Evolutionary conservation across 2,113 vertebrate genomes (phyloP), one percentile per base, ranked within the genome.

Genomic region (Mungos mungo): DNA sequence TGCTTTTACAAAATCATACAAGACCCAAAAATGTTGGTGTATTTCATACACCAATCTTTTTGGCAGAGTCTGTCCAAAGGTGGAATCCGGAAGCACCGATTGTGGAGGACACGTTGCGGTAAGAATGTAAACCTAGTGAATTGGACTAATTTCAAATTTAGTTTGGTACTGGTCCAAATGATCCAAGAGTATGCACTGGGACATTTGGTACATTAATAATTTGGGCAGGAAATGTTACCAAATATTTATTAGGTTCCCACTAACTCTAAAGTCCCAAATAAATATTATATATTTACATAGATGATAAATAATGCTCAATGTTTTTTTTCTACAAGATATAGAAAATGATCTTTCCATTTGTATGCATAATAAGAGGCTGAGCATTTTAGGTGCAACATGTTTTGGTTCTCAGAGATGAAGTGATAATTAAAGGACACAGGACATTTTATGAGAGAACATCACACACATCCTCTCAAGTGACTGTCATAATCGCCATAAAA

Each of bases 101-200:
- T 5, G 11, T 15, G 6, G 21, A 77, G n/a, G 63, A 10, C 82
- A 5, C 13, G 35, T 86, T 88, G 18, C 7, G 25, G 1, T n/a
- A 88, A 74, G 33, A 85, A 72, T 10, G 13, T n/a, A 13, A 52
- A 85, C 8, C 81, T 82, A n/a, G n/a, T 65, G 23, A 96, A 63
- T 14, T 92, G 29, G 41, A 83, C 5, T 45, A 90, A 94, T 79
- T 90, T 90, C 63, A 93, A 95, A 11, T 81, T 72, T n/a, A 94
- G 16, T 88, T 79, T 96, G 4, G 5, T 76, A 15, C 66, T 76
- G 16, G 35, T 76, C 45, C 57, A 79, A 69, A 77, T 35, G 54
- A 35, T 91, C 38, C 21, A 79, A 63, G 31, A 84, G 63, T 25
- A 4, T 41, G 57, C 10, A 16, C 16, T 77, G 35, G 21, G 41